These are phyloP conservation scores for Gerris lacustris DNA, from an alignment of 2,888 invertebrate genomes.

Conservation along the genomic window DNA sequence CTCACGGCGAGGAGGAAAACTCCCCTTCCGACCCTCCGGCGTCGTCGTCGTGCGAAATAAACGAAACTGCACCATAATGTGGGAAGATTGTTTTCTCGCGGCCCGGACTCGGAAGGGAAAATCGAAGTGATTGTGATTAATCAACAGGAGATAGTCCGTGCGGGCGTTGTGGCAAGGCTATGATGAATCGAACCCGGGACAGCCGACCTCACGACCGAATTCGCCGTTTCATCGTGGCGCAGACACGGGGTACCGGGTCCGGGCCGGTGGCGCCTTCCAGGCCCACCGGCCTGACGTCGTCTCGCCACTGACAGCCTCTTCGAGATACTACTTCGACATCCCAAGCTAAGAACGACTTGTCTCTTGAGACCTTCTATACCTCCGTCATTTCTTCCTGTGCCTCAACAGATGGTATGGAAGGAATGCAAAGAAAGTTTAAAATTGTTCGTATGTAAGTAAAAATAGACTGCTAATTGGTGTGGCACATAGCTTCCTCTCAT, in stretches of 20 bases:
- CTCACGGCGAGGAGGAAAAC: background rate
- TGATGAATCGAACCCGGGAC: background rate
- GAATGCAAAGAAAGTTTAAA: too few species aligned
- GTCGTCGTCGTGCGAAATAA: background rate
- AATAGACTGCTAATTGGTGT: too few species aligned
- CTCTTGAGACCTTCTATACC: too few species aligned
- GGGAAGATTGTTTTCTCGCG: background rate
- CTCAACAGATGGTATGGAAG: too few species aligned
- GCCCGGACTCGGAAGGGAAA: background rate
- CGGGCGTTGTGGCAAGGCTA: background rate
- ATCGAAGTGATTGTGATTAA: background rate
- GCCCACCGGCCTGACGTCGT: background rate
- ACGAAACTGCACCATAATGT: background rate
- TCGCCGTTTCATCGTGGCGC: constrained; percentile 3
- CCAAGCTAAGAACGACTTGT: too few species aligned
- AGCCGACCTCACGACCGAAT: background rate
- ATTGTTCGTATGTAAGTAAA: too few species aligned
- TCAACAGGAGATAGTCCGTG: background rate
- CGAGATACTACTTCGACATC: too few species aligned
- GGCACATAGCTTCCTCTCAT: too few species aligned
- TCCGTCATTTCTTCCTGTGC: too few species aligned
- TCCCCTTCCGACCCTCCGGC: too few species aligned
- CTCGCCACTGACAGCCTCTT: background rate
- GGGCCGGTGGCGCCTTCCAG: background rate
- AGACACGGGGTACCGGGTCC: background rate